Evolutionary conservation across 2,888 invertebrate species (phyloP).

Genomic region (Eilema depressum): DNA sequence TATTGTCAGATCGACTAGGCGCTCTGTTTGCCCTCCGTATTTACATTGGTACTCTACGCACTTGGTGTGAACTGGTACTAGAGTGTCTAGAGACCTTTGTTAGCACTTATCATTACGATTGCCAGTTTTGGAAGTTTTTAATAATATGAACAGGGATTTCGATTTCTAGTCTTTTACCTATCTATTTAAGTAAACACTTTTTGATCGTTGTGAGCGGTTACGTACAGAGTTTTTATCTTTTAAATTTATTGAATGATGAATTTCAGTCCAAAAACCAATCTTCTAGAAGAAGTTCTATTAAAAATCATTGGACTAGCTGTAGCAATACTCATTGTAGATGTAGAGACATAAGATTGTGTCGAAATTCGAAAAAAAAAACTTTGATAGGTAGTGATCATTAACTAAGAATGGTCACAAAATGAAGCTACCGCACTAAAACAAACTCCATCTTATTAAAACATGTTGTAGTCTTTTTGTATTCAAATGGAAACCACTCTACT

Average conservation of each 20-base stretch:
- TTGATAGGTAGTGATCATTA: too few relatives aligned
- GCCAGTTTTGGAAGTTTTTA: background rate
- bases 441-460: too few relatives aligned
- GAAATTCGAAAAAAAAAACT: too few relatives aligned
- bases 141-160: background rate
- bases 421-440: too few relatives aligned
- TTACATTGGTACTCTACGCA: conserved; percentile 1
- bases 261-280: background rate
- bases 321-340: too few relatives aligned
- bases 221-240: background rate
- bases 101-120: background rate
- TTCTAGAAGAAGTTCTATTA: too few relatives aligned
- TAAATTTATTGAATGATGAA: background rate
- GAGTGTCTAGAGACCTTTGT: background rate
- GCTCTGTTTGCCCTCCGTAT: conserved; percentile 22
- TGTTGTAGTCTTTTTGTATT: too few relatives aligned
- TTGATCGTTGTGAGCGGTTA: too few relatives aligned
- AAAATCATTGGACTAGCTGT: too few relatives aligned
- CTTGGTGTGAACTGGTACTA: background rate
- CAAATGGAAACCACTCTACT: too few relatives aligned
- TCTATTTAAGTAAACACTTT: background rate
- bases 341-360: too few relatives aligned
- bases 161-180: background rate
- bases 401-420: too few relatives aligned
- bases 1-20: conserved; percentile 34